Evolutionary conservation across 2,888 invertebrate genomes (phyloP).

Genomic region (Protonemura montana): DNA sequence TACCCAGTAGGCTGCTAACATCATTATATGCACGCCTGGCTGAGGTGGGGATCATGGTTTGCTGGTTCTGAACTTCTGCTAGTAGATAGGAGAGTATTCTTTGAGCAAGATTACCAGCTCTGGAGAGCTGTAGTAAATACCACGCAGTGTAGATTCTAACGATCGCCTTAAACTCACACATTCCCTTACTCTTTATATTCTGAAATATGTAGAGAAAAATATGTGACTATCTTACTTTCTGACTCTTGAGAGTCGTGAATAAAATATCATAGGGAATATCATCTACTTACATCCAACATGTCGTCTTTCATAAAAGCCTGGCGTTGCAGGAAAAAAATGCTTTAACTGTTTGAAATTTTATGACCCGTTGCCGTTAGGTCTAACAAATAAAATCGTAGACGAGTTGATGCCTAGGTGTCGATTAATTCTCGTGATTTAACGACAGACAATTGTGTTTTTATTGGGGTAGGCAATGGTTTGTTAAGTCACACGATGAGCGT

Average conservation of each 20-base stretch:
- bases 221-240: not conserved
- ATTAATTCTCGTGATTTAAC: not conserved
- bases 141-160: not conserved
- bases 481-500: not conserved
- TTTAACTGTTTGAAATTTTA: not conserved
- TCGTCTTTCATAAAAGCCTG: not conserved
- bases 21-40: slow-evolving; percentile 27
- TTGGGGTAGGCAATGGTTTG: not conserved
- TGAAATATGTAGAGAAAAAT: not conserved
- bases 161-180: not conserved
- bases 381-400: not conserved
- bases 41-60: not conserved
- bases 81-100: not conserved
- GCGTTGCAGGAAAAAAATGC: not conserved
- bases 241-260: not conserved
- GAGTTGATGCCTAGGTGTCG: not conserved
- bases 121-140: not conserved
- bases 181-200: not conserved
- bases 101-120: not conserved
- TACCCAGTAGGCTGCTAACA: not conserved
- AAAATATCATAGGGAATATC: not conserved
- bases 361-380: not conserved
- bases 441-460: not conserved
- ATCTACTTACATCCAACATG: not conserved
- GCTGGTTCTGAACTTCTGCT: not conserved